phyloP scores from a whole-genome alignment of 2,888 invertebrate genomes.

The Xestia sexstrigata region DNA sequence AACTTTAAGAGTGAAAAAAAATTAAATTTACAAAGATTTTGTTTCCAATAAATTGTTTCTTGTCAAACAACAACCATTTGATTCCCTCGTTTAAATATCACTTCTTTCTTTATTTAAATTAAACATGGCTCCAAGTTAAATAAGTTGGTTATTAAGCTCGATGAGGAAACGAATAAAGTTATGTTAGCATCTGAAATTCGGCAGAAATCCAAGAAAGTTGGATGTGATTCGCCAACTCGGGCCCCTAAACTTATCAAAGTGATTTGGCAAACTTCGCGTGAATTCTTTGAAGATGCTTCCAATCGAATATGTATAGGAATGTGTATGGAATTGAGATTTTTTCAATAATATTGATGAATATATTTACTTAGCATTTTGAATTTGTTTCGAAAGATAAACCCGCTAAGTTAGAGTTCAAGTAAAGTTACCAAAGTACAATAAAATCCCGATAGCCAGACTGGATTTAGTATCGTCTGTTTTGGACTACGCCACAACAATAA shows the following conservation, averaged over 20 bases:
- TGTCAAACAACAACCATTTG: constrained; percentile 31
- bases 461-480: constrained; percentile 24
- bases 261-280: constrained; percentile 86
- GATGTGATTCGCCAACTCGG: constrained; percentile 79
- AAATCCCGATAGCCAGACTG: constrained; percentile 6
- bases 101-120: constrained; percentile 66
- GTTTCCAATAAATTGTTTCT: constrained; percentile 5
- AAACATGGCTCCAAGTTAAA: constrained; percentile 68
- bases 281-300: constrained; percentile 79
- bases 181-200: constrained; percentile 80
- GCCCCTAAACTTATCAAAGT: constrained; percentile 83
- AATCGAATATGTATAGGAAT: constrained; percentile 69
- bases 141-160: constrained; percentile 77
- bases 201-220: constrained; percentile 86
- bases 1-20: not conserved
- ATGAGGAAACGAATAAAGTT: constrained; percentile 80
- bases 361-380: not conserved
- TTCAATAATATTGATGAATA: constrained; percentile 19
- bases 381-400: constrained; percentile 7
- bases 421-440: constrained; percentile 25
- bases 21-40: not conserved
- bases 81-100: constrained; percentile 45
- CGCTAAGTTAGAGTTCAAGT: not conserved
- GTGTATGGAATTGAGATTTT: constrained; percentile 64
- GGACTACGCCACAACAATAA: constrained; percentile 26